Evolutionary conservation across 2,888 invertebrate genomes (phyloP).

Genomic region (Heliothis peltigera): DNA sequence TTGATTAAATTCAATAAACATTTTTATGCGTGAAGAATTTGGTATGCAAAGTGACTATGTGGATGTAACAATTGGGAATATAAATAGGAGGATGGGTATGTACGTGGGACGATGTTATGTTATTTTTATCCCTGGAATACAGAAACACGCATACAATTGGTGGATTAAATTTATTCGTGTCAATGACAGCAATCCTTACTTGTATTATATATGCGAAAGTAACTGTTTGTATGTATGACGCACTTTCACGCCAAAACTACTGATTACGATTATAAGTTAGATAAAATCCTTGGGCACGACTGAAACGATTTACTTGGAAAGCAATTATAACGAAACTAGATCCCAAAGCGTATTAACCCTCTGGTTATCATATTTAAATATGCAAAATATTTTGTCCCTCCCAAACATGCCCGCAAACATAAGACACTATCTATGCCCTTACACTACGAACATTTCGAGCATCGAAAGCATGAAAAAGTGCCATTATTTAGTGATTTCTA

Average conservation of each 20-base stretch:
- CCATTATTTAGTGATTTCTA: conserved; percentile 42
- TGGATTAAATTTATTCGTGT: background rate
- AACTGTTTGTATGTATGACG: too few species aligned
- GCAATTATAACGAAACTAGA: conserved; percentile 8
- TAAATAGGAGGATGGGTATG: background rate
- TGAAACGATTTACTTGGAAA: too few species aligned
- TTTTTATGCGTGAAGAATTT: conserved; percentile 27
- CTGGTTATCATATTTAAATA: background rate
- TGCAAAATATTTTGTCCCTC: conserved; percentile 16
- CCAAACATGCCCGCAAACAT: conserved; percentile 20
- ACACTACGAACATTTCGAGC: conserved; percentile 20
- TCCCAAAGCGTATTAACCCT: conserved; percentile 7
- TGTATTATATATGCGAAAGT: too few species aligned
- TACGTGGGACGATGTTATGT: background rate
- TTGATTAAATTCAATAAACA: conserved; percentile 60
- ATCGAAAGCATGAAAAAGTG: conserved; percentile 36
- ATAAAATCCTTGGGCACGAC: too few species aligned
- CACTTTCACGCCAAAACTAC: too few species aligned
- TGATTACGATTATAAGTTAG: too few species aligned
- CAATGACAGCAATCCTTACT: background rate
- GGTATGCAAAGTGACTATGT: background rate
- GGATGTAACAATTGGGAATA: background rate
- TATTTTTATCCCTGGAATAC: background rate
- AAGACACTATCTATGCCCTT: conserved; percentile 42
- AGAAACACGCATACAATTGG: background rate